These are phyloP conservation scores for Amphipyra tragopoginis DNA, from an alignment of 2,888 invertebrate genomes.

Conservation along the genomic window DNA sequence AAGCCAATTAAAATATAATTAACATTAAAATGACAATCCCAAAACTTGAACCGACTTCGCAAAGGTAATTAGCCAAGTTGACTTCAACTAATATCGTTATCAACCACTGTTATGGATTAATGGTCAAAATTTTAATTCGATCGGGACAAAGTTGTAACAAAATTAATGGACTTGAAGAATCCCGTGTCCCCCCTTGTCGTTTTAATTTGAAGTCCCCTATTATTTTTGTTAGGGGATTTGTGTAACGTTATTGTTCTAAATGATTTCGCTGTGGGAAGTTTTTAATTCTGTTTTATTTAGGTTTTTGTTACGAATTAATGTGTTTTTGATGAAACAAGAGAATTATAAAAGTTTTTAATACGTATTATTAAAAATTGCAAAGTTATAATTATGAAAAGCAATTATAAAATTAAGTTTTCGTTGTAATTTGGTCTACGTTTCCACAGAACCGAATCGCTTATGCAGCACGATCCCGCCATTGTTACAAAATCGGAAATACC, in stretches of 20 bases:
- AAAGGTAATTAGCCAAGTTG: constrained; percentile 54
- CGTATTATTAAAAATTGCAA: background rate
- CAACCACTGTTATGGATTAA: constrained; percentile 53
- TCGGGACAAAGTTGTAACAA: constrained; percentile 42
- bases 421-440: no score
- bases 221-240: constrained; percentile 39
- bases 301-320: constrained; percentile 35
- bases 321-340: constrained; percentile 26
- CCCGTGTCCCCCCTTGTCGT: constrained; percentile 27
- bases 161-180: constrained; percentile 51
- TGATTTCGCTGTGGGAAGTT: constrained; percentile 28
- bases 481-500: no score
- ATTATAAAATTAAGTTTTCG: background rate
- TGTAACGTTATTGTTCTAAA: constrained; percentile 43
- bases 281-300: constrained; percentile 33
- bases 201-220: constrained; percentile 40
- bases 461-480: no score
- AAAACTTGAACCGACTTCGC: constrained; percentile 40
- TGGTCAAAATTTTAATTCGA: constrained; percentile 54
- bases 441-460: no score
- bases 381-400: background rate
- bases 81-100: constrained; percentile 53
- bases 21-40: constrained; percentile 39
- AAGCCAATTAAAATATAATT: constrained; percentile 55
- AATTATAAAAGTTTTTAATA: background rate